These are phyloP conservation scores for Pandion haliaetus DNA, from an alignment of 2,113 vertebrate species.

Conservation along the genomic window DNA sequence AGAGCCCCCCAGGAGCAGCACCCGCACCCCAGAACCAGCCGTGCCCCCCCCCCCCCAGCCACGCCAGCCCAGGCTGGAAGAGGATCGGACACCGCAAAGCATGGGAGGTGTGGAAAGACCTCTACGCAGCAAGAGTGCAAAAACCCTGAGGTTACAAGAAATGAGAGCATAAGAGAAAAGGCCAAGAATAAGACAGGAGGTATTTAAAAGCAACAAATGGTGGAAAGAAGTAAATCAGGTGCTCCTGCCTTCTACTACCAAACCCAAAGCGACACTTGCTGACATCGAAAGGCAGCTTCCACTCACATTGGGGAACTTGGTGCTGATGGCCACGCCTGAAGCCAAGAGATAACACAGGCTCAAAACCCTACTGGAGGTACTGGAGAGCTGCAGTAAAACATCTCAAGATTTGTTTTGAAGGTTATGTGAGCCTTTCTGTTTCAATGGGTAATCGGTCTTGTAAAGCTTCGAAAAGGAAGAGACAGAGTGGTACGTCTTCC, in stretches of 20 bases:
- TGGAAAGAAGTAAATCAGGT: not conserved
- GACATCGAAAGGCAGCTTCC: not conserved
- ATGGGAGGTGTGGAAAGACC: fast-evolving
- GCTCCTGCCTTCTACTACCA: not conserved
- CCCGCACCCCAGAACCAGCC: not conserved
- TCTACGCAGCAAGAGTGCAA: too few relatives aligned
- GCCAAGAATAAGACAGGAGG: not conserved
- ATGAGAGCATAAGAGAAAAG: not conserved
- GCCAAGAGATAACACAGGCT: not conserved
- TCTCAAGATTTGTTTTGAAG: not conserved
- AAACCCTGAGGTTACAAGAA: not conserved
- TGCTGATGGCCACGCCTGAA: not conserved
- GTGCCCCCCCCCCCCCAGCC: too few relatives aligned
- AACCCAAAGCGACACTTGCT: not conserved
- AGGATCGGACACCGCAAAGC: fast-evolving
- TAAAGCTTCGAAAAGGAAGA: not conserved
- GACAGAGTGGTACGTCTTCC: not conserved
- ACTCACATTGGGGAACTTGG: fast-evolving
- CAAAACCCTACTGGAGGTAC: not conserved
- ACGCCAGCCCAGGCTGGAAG: not conserved
- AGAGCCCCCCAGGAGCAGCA: not conserved
- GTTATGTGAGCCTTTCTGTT: not conserved
- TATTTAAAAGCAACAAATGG: not conserved
- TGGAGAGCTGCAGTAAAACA: not conserved
- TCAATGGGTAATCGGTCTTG: not conserved